phyloP scores from a whole-genome alignment of 2,113 vertebrate species.

The Leptobrachium leishanense region DNA sequence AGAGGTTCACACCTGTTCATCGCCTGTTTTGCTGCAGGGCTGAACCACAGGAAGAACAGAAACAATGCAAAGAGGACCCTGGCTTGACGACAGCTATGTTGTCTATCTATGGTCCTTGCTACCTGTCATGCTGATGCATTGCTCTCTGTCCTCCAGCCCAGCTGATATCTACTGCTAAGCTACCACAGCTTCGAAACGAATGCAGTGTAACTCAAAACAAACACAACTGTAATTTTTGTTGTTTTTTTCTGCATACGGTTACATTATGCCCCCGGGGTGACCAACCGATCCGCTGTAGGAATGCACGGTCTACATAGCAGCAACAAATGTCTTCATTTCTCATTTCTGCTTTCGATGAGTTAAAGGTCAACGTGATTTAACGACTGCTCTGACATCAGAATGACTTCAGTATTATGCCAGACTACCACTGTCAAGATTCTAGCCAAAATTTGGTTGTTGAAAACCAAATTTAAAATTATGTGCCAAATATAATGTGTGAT shows the following conservation, averaged over 20 bases:
- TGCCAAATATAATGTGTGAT: too few species aligned
- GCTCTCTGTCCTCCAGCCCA: slow-evolving; percentile 5
- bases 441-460: too few species aligned
- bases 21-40: slow-evolving; percentile 42
- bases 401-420: too few species aligned
- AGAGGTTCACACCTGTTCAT: slow-evolving; percentile 42
- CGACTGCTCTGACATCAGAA: too few species aligned
- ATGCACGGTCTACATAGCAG: not conserved
- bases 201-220: slow-evolving; percentile 29
- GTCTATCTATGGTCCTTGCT: slow-evolving; percentile 17
- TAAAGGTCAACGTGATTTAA: too few species aligned
- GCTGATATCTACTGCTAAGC: slow-evolving; percentile 7
- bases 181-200: slow-evolving; percentile 18
- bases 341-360: too few species aligned
- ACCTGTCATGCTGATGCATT: slow-evolving; percentile 32
- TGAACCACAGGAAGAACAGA: slow-evolving; percentile 24
- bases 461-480: too few species aligned
- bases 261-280: not conserved
- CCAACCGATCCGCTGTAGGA: not conserved
- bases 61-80: slow-evolving; percentile 39
- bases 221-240: not conserved
- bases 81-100: slow-evolving; percentile 30
- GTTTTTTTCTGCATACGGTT: not conserved
- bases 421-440: too few species aligned
- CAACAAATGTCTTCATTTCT: not conserved